Percentiles rank a stretch among this genome's conserved stretches.
phyloP scores from a whole-genome alignment of 2,888 invertebrate genomes.

The Glyphotaelius pellucidus region DNA sequence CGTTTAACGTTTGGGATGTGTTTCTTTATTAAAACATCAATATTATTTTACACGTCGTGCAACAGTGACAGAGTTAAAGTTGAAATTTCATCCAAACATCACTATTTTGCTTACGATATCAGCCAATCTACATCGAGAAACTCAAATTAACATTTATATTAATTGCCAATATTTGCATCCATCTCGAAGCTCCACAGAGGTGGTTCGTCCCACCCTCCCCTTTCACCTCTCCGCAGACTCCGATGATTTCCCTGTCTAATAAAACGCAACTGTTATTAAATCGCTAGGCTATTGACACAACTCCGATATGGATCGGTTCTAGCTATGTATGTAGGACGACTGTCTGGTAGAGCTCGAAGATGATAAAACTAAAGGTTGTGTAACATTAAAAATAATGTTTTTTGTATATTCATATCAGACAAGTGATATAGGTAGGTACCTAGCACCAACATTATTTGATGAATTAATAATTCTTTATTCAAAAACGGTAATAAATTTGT shows the following conservation, averaged over 20 bases:
- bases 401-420: too few species aligned
- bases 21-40: background rate
- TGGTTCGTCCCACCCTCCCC: background rate
- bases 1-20: too few species aligned
- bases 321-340: background rate
- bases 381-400: background rate
- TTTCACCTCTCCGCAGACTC: background rate
- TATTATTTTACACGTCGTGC: background rate
- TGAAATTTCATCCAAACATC: background rate
- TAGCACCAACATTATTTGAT: too few species aligned
- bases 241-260: slow-evolving; percentile 15
- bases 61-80: background rate
- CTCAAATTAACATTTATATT: slow-evolving; percentile 55
- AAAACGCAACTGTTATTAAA: slow-evolving; percentile 61
- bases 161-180: slow-evolving; percentile 53
- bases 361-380: background rate
- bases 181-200: slow-evolving; percentile 9
- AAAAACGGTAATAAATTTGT: too few species aligned
- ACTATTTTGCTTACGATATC: background rate
- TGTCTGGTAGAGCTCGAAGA: background rate
- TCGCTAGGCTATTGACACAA: slow-evolving; percentile 62
- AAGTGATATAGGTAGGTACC: too few species aligned
- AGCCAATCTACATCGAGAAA: background rate
- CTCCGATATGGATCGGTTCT: slow-evolving; percentile 61
- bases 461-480: too few species aligned